These are phyloP conservation scores for Balaenoptera acutorostrata DNA, from an alignment of 2,113 vertebrate genomes.

Conservation along the genomic window DNA sequence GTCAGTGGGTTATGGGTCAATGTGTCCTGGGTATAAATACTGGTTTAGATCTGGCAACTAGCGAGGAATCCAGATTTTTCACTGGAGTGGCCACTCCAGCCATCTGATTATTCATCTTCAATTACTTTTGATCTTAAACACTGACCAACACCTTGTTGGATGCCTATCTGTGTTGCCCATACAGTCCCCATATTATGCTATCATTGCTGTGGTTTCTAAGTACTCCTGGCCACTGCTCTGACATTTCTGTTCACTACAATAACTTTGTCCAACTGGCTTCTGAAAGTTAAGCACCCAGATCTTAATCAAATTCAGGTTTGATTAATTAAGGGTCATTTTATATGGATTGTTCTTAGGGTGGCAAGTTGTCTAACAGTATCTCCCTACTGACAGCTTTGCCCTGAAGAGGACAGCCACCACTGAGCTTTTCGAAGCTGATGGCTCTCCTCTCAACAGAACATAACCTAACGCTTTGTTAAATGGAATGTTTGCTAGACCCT, in stretches of 20 bases:
- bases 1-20: neutral
- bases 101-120: neutral
- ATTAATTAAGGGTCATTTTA: neutral
- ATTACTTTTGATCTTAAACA: neutral
- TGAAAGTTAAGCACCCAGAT: neutral
- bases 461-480: neutral
- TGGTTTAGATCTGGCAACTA: neutral
- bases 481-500: neutral
- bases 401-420: neutral
- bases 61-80: neutral
- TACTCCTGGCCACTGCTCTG: neutral
- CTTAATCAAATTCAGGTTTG: too few relatives aligned
- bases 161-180: neutral
- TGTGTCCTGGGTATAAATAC: neutral
- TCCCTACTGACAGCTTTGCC: neutral
- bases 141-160: neutral
- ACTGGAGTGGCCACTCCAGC: neutral
- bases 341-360: neutral
- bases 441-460: neutral
- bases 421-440: neutral
- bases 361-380: neutral
- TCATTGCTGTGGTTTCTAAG: neutral
- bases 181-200: neutral
- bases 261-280: neutral
- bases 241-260: neutral